Conservation (phyloP, 2,113 vertebrate species). For the Strix uralensis region DNA sequence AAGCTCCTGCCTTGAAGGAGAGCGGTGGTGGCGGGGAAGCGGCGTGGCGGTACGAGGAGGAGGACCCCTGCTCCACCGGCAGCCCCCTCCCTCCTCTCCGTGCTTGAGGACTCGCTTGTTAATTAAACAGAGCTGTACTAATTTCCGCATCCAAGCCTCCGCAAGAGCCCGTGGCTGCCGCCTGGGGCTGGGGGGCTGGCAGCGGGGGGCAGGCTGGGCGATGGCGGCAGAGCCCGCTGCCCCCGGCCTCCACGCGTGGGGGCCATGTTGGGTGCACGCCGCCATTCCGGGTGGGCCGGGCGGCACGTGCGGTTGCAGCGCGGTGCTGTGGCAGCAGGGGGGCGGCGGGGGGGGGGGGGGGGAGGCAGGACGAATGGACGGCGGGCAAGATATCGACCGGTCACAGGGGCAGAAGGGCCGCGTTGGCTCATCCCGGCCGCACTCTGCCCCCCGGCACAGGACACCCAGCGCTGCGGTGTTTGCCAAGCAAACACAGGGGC, state of each 20-base stretch:
- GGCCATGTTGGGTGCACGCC: neutral
- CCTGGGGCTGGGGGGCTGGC: neutral
- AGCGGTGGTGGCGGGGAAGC: neutral
- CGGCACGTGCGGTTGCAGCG: neutral
- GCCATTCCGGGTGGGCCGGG: neutral
- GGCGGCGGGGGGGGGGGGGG: too few relatives aligned
- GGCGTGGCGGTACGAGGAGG: neutral
- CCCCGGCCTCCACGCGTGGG: neutral
- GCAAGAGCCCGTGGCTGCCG: neutral
- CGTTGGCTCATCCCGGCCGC: neutral
- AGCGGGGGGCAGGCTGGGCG: neutral
- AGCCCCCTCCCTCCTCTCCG: neutral
- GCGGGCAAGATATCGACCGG: neutral
- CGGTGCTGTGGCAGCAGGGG: neutral
- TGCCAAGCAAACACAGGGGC: neutral
- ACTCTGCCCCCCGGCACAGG: neutral
- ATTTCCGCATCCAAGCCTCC: neutral
- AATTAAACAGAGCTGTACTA: constrained; percentile 10
- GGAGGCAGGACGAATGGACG: too few relatives aligned
- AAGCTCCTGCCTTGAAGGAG: neutral
- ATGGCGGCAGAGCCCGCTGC: neutral
- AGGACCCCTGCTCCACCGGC: neutral
- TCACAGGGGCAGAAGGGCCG: neutral
- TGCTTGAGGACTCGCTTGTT: neutral
- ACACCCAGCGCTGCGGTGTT: neutral